A percentile compares a stretch with the other conserved stretches of the same genome.
Evolutionary conservation across 2,797 vertebrate species (phyloP).

Genomic region (Peromyscus eremicus): DNA sequence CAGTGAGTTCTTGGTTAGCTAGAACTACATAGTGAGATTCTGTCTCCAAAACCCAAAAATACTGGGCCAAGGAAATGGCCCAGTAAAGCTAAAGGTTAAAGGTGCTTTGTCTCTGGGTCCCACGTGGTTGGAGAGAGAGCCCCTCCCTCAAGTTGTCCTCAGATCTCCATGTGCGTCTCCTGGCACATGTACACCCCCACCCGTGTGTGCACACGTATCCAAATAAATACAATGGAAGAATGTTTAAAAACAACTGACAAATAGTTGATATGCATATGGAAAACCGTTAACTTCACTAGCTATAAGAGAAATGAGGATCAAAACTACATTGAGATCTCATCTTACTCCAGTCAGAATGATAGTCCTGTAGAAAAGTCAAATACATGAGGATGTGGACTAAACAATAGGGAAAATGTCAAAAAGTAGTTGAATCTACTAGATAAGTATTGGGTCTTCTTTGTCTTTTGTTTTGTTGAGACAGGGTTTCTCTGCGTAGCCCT

Average conservation of each 20-base stretch:
- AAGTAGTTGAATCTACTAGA: not conserved
- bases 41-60: not conserved
- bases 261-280: not conserved
- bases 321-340: not conserved
- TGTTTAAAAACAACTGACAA: not conserved
- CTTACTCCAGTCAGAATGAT: not conserved
- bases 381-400: not conserved
- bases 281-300: not conserved
- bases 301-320: not conserved
- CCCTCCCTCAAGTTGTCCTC: not conserved
- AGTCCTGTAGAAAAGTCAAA: not conserved
- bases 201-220: not conserved
- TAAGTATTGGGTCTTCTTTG: not conserved
- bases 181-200: not conserved
- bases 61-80: not conserved
- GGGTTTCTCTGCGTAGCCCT: not conserved
- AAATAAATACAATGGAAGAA: not conserved
- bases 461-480: not conserved
- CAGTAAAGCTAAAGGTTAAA: not conserved
- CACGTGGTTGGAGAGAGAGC: not conserved
- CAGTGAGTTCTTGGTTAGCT: not conserved
- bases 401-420: not conserved
- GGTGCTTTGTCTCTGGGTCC: not conserved
- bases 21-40: not conserved
- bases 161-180: not conserved